These are phyloP conservation scores for Drosophila watanabei DNA, from an alignment of 1,140 invertebrate genomes.

Conservation along the genomic window DNA sequence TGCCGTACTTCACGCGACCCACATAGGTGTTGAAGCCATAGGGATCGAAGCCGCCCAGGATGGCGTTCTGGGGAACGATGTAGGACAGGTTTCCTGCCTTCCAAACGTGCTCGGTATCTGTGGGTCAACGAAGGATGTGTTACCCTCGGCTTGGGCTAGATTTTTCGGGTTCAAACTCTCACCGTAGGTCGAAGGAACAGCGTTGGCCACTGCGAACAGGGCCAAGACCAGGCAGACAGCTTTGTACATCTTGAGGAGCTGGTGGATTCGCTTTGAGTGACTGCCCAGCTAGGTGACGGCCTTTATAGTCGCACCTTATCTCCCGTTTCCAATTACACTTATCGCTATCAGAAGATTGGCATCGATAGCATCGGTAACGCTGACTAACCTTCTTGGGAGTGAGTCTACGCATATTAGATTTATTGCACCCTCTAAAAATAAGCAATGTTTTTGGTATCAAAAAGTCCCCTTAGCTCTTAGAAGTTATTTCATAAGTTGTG, in stretches of 20 bases:
- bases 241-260: conserved; percentile 39
- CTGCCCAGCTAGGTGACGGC: conserved; percentile 1
- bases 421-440: conserved; percentile 25
- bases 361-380: conserved; percentile 34
- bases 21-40: conserved; percentile 50
- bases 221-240: conserved; percentile 24
- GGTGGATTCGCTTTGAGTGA: conserved; percentile 10
- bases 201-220: conserved; percentile 40
- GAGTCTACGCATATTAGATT: conserved; percentile 18
- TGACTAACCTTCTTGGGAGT: conserved; percentile 34
- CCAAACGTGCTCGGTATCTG: conserved; percentile 52
- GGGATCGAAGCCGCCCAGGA: conserved; percentile 53
- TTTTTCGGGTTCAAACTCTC: background rate
- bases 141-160: background rate
- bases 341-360: conserved; percentile 34
- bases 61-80: conserved; percentile 30
- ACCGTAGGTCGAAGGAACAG: conserved; percentile 24
- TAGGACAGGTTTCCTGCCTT: conserved; percentile 43
- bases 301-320: conserved; percentile 51
- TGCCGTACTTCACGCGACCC: conserved; percentile 31
- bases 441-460: background rate
- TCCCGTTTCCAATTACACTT: conserved; percentile 10
- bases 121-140: background rate
- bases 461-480: conserved; percentile 6
- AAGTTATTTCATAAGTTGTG: conserved; percentile 17